phyloP scores from a whole-genome alignment of 1,140 invertebrate genomes.

The Pentalonia nigronervosa region DNA sequence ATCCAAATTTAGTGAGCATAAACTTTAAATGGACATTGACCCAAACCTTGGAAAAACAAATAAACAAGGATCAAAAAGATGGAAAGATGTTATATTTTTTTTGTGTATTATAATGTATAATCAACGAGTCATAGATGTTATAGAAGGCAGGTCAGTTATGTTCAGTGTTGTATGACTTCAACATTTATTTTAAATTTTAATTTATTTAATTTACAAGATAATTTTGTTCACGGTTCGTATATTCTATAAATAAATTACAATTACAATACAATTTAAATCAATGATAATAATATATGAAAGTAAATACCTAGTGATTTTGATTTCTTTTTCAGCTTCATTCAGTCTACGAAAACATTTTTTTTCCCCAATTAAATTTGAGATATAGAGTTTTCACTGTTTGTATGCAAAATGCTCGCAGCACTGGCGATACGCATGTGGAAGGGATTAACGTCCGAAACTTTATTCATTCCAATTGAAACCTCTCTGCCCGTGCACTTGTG shows the following conservation, averaged over 20 bases:
- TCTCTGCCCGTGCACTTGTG: too few relatives aligned
- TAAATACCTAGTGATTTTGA: background rate
- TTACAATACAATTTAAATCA: too few relatives aligned
- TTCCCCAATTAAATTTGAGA: background rate
- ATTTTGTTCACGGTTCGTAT: background rate
- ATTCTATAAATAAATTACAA: too few relatives aligned
- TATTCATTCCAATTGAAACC: background rate
- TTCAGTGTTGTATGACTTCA: background rate
- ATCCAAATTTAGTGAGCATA: background rate
- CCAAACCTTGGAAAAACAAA: background rate
- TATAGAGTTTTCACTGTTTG: background rate
- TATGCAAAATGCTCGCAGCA: background rate
- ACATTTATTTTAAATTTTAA: background rate
- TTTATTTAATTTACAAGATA: background rate
- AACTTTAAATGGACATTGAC: background rate
- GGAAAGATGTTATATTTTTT: background rate
- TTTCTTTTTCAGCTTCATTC: too few relatives aligned
- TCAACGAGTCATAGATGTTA: too few relatives aligned
- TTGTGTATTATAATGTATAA: background rate
- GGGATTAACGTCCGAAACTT: slow-evolving; percentile 28
- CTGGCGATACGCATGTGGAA: background rate
- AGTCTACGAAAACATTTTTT: background rate
- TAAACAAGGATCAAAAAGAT: background rate
- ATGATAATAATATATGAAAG: too few relatives aligned
- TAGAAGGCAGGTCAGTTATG: background rate